These are phyloP conservation scores for Phyllotreta striolata DNA, from an alignment of 2,888 invertebrate genomes.

Conservation along the genomic window DNA sequence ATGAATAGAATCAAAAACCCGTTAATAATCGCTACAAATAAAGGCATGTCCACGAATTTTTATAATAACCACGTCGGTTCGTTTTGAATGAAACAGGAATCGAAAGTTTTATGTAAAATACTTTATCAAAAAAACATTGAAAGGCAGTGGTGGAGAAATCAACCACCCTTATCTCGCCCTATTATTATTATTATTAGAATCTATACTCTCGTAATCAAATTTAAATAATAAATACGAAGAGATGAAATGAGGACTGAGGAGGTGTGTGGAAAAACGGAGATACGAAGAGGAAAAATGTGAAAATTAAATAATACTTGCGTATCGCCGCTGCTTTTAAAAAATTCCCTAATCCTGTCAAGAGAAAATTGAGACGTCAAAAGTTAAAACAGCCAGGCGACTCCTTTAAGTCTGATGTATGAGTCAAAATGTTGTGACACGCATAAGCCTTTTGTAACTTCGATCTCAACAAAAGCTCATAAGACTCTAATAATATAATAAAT, in stretches of 20 bases:
- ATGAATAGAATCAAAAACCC: slow-evolving; percentile 39
- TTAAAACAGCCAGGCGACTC: slow-evolving; percentile 33
- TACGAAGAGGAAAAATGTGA: too few species aligned
- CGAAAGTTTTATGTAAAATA: slow-evolving; percentile 22
- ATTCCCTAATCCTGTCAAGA: slow-evolving; percentile 36
- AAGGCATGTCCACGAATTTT: slow-evolving; percentile 37
- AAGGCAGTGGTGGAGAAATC: slow-evolving; percentile 1
- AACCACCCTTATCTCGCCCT: too few species aligned
- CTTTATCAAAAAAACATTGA: slow-evolving; percentile 17
- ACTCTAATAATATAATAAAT: slow-evolving; percentile 37
- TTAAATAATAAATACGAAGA: too few species aligned
- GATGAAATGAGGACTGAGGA: too few species aligned
- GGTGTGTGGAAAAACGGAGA: too few species aligned
- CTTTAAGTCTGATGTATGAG: slow-evolving; percentile 50
- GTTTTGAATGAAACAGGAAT: slow-evolving; percentile 20
- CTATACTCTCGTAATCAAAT: too few species aligned
- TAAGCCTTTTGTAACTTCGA: slow-evolving; percentile 38
- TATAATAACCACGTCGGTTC: slow-evolving; percentile 23
- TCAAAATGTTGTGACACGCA: slow-evolving; percentile 51
- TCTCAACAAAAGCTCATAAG: slow-evolving; percentile 32
- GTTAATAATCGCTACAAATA: slow-evolving; percentile 38
- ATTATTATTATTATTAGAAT: too few species aligned
- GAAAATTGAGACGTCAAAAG: slow-evolving; percentile 44
- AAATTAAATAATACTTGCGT: not conserved
- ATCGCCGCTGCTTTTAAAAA: slow-evolving; percentile 3